Base-by-base conservation (phyloP, 2,113 vertebrate species). In the Henicopernis longicauda region DNA sequence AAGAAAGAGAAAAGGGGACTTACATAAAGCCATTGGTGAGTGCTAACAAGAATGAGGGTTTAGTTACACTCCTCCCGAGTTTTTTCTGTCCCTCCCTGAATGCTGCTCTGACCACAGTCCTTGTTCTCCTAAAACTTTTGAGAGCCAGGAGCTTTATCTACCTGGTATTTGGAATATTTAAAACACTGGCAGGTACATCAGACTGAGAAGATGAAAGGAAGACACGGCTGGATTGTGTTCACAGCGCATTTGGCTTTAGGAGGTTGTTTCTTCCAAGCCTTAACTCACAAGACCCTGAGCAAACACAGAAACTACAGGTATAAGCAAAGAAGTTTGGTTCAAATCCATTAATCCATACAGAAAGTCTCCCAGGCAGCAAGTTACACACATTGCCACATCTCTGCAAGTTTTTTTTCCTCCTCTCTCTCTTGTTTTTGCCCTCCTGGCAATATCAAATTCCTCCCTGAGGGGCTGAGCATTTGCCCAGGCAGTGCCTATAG, bases 21-120 rank as follows among this genome's bases (percentile, higher is more conserved):
- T 81, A 3, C 1, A 1, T 27, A 65, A 81, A 82, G 49, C 50
- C 2, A 1, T 44, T 6, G 44, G 57, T 0, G 4, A 82, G 45
- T 2, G 10, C 77, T 70, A 57, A 82, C 78, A 67, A 73, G 58
- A 73, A 25, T 1, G 1, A 71, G 38, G 8, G 42, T 12, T 78
- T 71, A n/a, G n/a, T 69, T 52, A 18, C 4, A 3, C 34, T 31
- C 27, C 81, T 78, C 29, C 29, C 0, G 6, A 66, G 36, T 13
- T 34, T 49, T 45, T 85, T 23, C 61, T 45, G 29, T 52, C 71
- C 44, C 38, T 44, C 26, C 16, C 65, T 29, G 32, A 87, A 45
- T 9, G 4, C 84, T 70, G 50, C 62, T 80, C 66, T 86, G 47
- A 55, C 81, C 70, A 25, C 2, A 12, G 29, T 7, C 69, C 63